These are phyloP conservation scores for Pongo abelii DNA, from an alignment of 2,113 vertebrate genomes.

Conservation along the genomic window DNA sequence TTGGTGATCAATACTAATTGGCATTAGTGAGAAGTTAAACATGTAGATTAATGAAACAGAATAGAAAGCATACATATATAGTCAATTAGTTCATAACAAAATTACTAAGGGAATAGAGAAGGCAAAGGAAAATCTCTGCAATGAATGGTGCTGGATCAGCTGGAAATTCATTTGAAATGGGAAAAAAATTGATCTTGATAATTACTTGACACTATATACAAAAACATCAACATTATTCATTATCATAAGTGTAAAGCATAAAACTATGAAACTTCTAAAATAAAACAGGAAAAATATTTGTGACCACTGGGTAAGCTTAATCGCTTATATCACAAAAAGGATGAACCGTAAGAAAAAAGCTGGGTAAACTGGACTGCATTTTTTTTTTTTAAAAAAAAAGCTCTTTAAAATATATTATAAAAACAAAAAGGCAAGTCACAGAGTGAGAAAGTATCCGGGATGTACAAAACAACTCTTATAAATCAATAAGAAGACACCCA, in stretches of 20 bases:
- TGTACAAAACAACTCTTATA: not conserved
- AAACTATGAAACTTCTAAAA: not conserved
- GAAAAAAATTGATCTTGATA: not conserved
- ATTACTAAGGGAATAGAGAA: not conserved
- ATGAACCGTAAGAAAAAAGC: not conserved
- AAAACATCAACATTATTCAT: not conserved
- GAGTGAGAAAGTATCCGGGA: not conserved
- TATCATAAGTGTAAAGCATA: not conserved
- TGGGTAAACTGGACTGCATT: not conserved
- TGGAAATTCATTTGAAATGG: not conserved
- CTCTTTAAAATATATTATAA: constrained; percentile 17
- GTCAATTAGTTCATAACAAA: not conserved
- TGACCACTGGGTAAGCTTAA: not conserved
- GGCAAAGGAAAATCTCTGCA: not conserved
- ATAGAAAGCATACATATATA: not conserved
- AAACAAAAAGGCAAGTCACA: not conserved
- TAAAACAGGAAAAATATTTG: not conserved
- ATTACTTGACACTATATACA: not conserved
- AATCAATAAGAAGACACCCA: not conserved
- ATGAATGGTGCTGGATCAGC: not conserved
- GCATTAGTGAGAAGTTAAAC: not conserved
- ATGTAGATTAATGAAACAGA: not conserved
- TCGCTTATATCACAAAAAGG: not conserved
- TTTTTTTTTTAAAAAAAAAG: not conserved
- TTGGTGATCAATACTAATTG: not conserved